Conservation (phyloP, 2,888 invertebrate genomes). For the Tiliacea aurago region DNA sequence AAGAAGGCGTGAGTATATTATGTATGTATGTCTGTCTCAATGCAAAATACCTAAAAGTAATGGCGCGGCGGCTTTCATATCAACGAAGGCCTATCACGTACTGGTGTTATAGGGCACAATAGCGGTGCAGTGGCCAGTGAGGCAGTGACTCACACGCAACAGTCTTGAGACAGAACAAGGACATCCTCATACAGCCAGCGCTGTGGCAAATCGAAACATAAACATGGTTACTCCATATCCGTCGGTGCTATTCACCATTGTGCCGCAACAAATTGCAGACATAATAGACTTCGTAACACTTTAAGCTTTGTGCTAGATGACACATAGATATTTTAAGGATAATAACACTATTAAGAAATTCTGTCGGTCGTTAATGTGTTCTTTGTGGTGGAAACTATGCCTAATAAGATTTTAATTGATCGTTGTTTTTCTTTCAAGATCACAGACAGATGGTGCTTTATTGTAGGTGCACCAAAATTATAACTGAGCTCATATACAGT, state of each 20-base stretch:
- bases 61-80: constrained; percentile 62
- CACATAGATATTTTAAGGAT: constrained; percentile 84
- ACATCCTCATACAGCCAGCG: constrained; percentile 79
- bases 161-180: constrained; percentile 85
- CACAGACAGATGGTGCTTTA: not conserved
- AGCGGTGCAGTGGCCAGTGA: constrained; percentile 79
- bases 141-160: constrained; percentile 80
- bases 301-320: constrained; percentile 79
- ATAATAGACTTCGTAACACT: constrained; percentile 87
- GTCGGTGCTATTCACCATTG: constrained; percentile 87
- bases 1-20: too few species aligned
- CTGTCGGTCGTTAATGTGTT: constrained; percentile 57
- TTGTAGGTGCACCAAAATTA: not conserved
- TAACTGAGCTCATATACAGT: constrained; percentile 1
- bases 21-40: constrained; percentile 24
- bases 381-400: constrained; percentile 55
- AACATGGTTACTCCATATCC: constrained; percentile 89
- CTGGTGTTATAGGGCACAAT: constrained; percentile 78
- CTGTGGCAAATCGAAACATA: constrained; percentile 86
- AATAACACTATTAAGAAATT: constrained; percentile 76
- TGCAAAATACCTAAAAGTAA: constrained; percentile 52
- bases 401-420: constrained; percentile 65
- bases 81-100: constrained; percentile 76
- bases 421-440: constrained; percentile 34
- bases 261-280: constrained; percentile 87